Base-by-base conservation (phyloP, 2,113 vertebrate genomes). In the Microtus pennsylvanicus region DNA sequence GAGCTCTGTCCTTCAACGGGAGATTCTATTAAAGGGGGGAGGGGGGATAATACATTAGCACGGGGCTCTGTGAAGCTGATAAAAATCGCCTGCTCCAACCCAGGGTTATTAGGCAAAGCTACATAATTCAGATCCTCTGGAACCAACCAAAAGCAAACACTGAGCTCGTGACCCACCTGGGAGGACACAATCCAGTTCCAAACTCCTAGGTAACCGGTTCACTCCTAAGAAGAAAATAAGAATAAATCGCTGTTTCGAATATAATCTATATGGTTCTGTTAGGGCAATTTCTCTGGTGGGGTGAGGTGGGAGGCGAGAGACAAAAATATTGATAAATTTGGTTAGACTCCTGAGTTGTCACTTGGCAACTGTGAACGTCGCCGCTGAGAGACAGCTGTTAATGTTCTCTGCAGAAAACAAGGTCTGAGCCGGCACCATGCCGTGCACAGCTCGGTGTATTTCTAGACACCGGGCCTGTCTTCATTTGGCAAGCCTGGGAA, bases 11-110 rank as follows among this genome's bases (percentile, higher is more conserved):
- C 98, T 98, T 98, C 93, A 61, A 98, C 98, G 94, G 95, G 77
- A 97, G 97, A 98, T 98, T 98, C 98, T 98, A 97, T 98, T 98
- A 98, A 95, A 97, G 5, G 5, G 45, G 17, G 10, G 38, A 13
- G 12, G 13, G 74, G 98, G 98, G 98, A 98, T 98, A 95, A 95
- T 98, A 97, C 98, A 98, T 98, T 98, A 97, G 98, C 97, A 97
- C 77, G 91, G 96, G 97, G 77, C 97, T 97, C 97, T 95, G 55
- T 83, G 96, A 98, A 97, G 98, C 98, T 85, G 95, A 97, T 98
- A 96, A 96, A 97, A 97, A 98, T 96, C 55, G 94, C 96, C 96
- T 92, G 70, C 97, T 97, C 97, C 95, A 3, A 95, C 86, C 96
- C 55, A 28, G 96, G 98, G 97, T 97, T 96, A 92, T 63, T 95